Evolutionary conservation across 2,888 invertebrate genomes (phyloP).

Genomic region (Disparrhopalites patrizii): DNA sequence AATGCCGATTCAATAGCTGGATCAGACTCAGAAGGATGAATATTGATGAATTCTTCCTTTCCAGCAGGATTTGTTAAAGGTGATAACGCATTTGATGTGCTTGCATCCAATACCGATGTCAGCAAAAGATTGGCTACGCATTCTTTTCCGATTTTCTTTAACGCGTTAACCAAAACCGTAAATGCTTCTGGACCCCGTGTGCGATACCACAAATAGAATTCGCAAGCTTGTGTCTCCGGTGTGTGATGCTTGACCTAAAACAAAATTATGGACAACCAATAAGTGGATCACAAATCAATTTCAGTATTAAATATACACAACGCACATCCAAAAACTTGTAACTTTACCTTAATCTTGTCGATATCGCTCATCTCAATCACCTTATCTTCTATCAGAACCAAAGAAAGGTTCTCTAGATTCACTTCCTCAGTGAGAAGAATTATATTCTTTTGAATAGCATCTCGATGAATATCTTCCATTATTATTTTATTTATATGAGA

Average conservation of each 20-base stretch:
- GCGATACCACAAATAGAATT: conserved; percentile 41
- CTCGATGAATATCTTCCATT: neutral
- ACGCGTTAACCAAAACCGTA: conserved; percentile 28
- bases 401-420: neutral
- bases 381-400: neutral
- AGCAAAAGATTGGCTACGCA: conserved; percentile 30
- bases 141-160: conserved; percentile 35
- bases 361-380: neutral
- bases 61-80: no score
- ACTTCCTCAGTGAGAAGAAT: neutral
- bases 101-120: no score
- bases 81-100: no score
- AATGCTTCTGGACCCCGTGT: conserved; percentile 42
- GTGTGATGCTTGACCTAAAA: conserved; percentile 17
- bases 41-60: no score
- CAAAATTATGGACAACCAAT: neutral
- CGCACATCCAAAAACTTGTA: neutral
- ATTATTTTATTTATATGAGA: no score
- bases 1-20: no score
- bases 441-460: neutral
- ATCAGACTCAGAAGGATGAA: no score
- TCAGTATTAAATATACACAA: neutral
- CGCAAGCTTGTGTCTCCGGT: conserved; percentile 33
- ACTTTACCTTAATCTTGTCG: neutral
- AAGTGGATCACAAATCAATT: neutral